Evolutionary conservation across 2,888 invertebrate genomes (phyloP).

Genomic region (Liodrosophila aerea): DNA sequence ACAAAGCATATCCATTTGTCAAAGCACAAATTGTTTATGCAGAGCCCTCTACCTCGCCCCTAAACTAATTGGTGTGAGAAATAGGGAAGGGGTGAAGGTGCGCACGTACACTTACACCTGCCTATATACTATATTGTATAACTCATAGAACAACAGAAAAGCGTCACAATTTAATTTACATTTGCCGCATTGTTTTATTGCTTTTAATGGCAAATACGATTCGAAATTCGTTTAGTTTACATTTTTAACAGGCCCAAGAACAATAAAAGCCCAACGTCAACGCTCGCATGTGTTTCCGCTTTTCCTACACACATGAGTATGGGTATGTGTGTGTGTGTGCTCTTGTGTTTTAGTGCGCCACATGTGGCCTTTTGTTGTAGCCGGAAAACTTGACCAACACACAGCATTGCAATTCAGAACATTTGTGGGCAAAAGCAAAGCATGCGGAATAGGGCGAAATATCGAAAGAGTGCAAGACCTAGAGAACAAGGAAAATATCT

Average conservation of each 20-base stretch:
- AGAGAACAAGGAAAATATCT: no score
- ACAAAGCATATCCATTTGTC: constrained; percentile 76
- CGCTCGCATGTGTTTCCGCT: constrained; percentile 16
- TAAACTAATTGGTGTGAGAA: constrained; percentile 39
- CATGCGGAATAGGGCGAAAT: neutral
- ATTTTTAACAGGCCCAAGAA: constrained; percentile 23
- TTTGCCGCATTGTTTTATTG: constrained; percentile 53
- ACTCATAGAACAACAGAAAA: neutral
- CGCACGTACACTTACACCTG: constrained; percentile 3
- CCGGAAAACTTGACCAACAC: constrained; percentile 30
- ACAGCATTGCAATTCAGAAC: constrained; percentile 33
- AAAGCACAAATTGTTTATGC: constrained; percentile 60
- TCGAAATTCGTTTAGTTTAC: constrained; percentile 36
- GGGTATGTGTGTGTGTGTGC: neutral
- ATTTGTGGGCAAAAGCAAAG: constrained; percentile 15
- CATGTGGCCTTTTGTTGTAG: constrained; percentile 29
- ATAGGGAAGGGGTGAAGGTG: constrained; percentile 11
- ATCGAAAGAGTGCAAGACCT: neutral
- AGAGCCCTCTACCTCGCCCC: constrained; percentile 14
- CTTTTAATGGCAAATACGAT: constrained; percentile 41
- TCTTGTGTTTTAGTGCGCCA: constrained; percentile 1
- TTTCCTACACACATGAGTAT: constrained; percentile 10
- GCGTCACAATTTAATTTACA: constrained; percentile 55
- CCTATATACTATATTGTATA: neutral
- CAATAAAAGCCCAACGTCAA: constrained; percentile 40